These are phyloP conservation scores for Papilio protenor DNA, from an alignment of 2,888 invertebrate species.

Conservation along the genomic window DNA sequence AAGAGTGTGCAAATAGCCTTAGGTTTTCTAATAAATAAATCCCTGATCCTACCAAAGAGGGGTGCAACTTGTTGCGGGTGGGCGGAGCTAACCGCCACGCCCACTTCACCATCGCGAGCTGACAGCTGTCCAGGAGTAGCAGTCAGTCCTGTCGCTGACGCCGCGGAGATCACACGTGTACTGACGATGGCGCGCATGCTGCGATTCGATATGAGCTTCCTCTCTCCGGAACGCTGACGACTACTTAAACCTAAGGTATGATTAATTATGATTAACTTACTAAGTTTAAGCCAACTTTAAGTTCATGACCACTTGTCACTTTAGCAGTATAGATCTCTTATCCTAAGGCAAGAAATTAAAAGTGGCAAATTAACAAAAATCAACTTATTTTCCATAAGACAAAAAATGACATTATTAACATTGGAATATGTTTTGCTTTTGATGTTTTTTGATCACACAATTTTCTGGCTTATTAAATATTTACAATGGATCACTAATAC, in stretches of 20 bases:
- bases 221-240: slow-evolving; percentile 84
- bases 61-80: slow-evolving; percentile 71
- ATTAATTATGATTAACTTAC: not conserved
- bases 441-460: too few relatives aligned
- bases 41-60: slow-evolving; percentile 34
- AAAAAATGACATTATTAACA: too few relatives aligned
- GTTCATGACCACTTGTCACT: too few relatives aligned
- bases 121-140: slow-evolving; percentile 30
- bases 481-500: too few relatives aligned
- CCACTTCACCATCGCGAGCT: slow-evolving; percentile 48
- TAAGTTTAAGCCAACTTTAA: not conserved
- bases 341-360: too few relatives aligned
- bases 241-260: slow-evolving; percentile 80
- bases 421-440: too few relatives aligned
- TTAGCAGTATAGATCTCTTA: too few relatives aligned
- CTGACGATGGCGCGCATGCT: slow-evolving; percentile 72
- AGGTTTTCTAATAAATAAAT: slow-evolving; percentile 28
- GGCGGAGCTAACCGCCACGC: slow-evolving; percentile 63
- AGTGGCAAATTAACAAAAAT: too few relatives aligned
- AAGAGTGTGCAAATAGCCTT: slow-evolving; percentile 33
- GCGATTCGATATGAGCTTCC: slow-evolving; percentile 77
- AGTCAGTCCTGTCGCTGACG: slow-evolving; percentile 48
- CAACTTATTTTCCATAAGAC: too few relatives aligned
- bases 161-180: slow-evolving; percentile 50
- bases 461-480: too few relatives aligned